Base-by-base conservation (phyloP, 2,888 invertebrate species). In the Magallana nippona region DNA sequence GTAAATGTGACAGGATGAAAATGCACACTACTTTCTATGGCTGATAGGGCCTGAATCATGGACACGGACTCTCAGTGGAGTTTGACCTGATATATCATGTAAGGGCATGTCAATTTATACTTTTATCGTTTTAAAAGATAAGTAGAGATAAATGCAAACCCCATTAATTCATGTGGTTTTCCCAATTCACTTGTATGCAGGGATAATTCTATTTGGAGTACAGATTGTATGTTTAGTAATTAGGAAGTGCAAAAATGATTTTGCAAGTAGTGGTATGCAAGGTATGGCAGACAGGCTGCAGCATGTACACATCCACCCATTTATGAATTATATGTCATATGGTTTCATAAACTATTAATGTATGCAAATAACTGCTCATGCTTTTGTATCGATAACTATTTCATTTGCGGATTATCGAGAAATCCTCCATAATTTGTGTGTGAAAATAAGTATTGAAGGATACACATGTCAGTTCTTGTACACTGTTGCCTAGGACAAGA, bases 391-490 rank as follows among this genome's bases (percentile, higher is more conserved):
- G 3, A 22, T 71, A 27, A 27, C 15, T 22, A 71, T 22, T 3
- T 71, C 13, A 27, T 60, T 13, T 71, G 32, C n/a, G 60, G 60
- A 71, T 22, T 11, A 71, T 27, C 32, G 17, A 15, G 32, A 71
- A 15, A 27, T 27, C 15, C 13, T 15, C 27, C 2, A 71, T 71
- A 22, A 32, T 71, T 27, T 71, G 2, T 71, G 27, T 71, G 22
- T 71, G 27, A 22, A 71, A 71, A 71, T 71, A 27, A 71, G 32
- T 71, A 27, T 27, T 71, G 57, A 79, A 57, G n/a, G 27, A 79
- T 56, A 17, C 79, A 79, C 89, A 89, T 88, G 89, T 89, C 87
- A 86, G 71, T 85, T 88, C 89, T 84, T 89, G 89, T 82, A 86
- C 60, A 11, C 81, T 79, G 89, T 89, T 89, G 89, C 89, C 85